A percentile compares a stretch with the other conserved stretches of the same genome.
Conservation (phyloP, 1,140 invertebrate species). For the Panulirus ornatus region DNA sequence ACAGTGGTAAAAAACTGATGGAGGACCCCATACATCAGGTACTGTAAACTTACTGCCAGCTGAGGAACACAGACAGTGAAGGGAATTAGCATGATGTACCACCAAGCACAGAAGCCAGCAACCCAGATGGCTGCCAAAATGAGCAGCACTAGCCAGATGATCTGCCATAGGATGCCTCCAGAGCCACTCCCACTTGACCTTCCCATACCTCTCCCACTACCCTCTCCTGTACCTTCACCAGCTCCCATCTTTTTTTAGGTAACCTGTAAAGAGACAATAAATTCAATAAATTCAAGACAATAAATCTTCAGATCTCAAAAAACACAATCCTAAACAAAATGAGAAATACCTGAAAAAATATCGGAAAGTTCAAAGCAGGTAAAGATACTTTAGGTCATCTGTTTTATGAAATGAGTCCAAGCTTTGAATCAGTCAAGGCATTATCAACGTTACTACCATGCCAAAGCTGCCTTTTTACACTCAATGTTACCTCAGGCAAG, state of each 20-base stretch:
- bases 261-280: not conserved
- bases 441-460: too few relatives aligned
- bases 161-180: conserved; percentile 67
- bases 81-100: conserved; percentile 72
- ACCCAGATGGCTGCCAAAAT: conserved; percentile 68
- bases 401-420: too few relatives aligned
- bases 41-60: conserved; percentile 55
- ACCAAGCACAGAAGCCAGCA: conserved; percentile 72
- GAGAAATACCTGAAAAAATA: too few relatives aligned
- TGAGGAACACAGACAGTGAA: conserved; percentile 69
- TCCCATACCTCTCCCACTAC: conserved; percentile 39
- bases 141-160: conserved; percentile 71
- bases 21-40: too few relatives aligned
- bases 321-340: too few relatives aligned
- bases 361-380: too few relatives aligned
- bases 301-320: too few relatives aligned
- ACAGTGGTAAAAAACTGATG: too few relatives aligned
- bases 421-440: too few relatives aligned
- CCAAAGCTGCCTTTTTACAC: too few relatives aligned
- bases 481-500: too few relatives aligned
- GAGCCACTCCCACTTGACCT: conserved; percentile 37
- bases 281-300: too few relatives aligned
- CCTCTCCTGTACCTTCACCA: conserved; percentile 50
- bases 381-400: not conserved
- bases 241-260: conserved; percentile 28